Base-by-base conservation (phyloP, 2,113 vertebrate species). In the Cricetomys ansorgei region DNA sequence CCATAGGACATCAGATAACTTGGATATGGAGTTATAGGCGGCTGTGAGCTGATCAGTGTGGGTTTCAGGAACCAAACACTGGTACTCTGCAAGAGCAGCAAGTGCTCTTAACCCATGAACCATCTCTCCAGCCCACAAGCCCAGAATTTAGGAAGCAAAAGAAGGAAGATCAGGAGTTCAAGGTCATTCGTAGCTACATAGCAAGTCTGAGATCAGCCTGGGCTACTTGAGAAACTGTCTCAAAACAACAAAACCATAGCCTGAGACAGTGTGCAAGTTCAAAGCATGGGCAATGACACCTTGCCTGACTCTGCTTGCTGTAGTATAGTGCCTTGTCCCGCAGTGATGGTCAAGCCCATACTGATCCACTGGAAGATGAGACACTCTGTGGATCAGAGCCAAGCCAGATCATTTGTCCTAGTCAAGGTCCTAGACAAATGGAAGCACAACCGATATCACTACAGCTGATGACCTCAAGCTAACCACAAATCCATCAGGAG, bases 401-500 rank as follows among this genome's bases (percentile, higher is more conserved):
- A 89, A 88, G 25, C 31, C 70, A 96, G 45, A 67, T 7, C 64
- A 55, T 57, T 64, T 96, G 65, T 81, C 16, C 40, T 16, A 83
- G 27, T 50, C n/a, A 91, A 85, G 65, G 34, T 55, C 59, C 40
- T 59, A 96, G 29, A 72, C 43, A 73, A 5, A 13, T 12, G 45
- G 91, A 10, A 94, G 5, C 9, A 17, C 29, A 94, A 87, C 45
- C 40, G 92, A 73, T 53, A 64, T 89, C 37, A n/a, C 12, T 31
- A 88, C 65, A 92, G n/a, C 29, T 72, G 23, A 43, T 59, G 53
- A 95, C 67, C 70, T 75, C 55, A 89, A 13, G 57, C 50, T 64
- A 64, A 94, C 76, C 59, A 92, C 17, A 86, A 72, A 92, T n/a
- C 87, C 69, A 91, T 88, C 79, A 67, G 45, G 23, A 94, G 85